Conservation (phyloP, 2,113 vertebrate species). For the Spea multiplicata region DNA sequence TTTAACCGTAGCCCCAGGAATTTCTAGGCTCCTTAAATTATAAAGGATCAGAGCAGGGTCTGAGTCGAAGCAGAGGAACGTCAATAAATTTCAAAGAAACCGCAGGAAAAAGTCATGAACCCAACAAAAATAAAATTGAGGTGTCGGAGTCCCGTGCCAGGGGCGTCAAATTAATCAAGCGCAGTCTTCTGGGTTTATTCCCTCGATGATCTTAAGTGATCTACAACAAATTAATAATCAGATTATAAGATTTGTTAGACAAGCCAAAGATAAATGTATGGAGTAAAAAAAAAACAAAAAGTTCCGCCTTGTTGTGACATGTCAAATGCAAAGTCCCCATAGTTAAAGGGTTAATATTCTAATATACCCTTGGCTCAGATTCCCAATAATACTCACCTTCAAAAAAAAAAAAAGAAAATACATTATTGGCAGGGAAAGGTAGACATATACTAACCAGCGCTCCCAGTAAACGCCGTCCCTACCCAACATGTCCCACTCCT, state of each 20-base stretch:
- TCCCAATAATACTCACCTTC: no score
- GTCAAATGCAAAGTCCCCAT: no score
- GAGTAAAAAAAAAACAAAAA: not conserved
- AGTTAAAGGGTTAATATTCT: no score
- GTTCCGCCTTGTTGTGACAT: no score
- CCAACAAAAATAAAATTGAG: not conserved
- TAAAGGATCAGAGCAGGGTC: constrained; percentile 23
- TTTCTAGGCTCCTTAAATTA: constrained; percentile 22
- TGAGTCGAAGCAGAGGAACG: constrained; percentile 11
- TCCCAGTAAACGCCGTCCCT: no score
- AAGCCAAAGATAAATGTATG: not conserved
- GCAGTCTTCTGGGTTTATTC: not conserved
- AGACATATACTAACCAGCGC: no score
- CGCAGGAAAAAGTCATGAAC: not conserved
- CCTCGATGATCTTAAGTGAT: not conserved
- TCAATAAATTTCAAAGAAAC: constrained; percentile 3
- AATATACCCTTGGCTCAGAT: no score
- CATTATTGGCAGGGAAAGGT: no score
- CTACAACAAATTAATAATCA: constrained; percentile 3
- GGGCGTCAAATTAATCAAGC: not conserved
- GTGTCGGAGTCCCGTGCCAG: not conserved
- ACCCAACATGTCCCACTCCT: no score
- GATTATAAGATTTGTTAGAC: constrained; percentile 13
- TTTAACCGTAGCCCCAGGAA: constrained; percentile 32
- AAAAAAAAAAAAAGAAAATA: no score